Conservation (phyloP, 2,797 vertebrate genomes). For the Alauda arvensis region DNA sequence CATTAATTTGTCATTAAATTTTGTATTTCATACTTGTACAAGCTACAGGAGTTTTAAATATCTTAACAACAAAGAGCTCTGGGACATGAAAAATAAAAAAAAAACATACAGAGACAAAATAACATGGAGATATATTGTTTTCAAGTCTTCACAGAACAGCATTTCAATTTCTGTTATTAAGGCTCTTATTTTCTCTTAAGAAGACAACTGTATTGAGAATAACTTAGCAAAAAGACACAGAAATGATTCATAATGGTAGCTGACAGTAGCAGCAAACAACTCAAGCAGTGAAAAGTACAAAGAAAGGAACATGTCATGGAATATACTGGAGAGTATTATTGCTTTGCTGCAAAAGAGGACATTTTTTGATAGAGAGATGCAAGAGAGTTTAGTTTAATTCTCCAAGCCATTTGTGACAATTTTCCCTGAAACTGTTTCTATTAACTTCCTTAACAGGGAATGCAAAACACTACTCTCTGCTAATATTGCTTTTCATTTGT, state of each 20-base stretch:
- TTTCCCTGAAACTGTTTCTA: not conserved
- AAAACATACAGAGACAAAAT: not conserved
- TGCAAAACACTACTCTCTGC: not conserved
- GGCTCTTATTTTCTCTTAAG: not conserved
- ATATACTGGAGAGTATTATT: not conserved
- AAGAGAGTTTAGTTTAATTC: not conserved
- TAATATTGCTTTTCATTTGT: not conserved
- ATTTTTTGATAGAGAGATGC: not conserved
- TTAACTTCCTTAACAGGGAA: not conserved
- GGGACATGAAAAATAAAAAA: not conserved
- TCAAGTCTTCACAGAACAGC: not conserved
- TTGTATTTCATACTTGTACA: not conserved
- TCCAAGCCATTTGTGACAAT: not conserved
- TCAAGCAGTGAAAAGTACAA: not conserved
- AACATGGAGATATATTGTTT: not conserved
- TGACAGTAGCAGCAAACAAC: constrained; percentile 17
- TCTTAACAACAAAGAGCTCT: not conserved
- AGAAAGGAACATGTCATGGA: not conserved
- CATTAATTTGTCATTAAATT: not conserved
- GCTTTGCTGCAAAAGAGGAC: not conserved
- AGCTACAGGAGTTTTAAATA: not conserved
- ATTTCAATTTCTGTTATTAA: constrained; percentile 12
- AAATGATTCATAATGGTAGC: not conserved
- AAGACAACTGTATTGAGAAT: constrained; percentile 1
- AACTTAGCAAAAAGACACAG: not conserved